Evolutionary conservation across 2,888 invertebrate species (phyloP), one percentile per base, ranked within the genome.

Genomic region (Microctonus aethiopoides): DNA sequence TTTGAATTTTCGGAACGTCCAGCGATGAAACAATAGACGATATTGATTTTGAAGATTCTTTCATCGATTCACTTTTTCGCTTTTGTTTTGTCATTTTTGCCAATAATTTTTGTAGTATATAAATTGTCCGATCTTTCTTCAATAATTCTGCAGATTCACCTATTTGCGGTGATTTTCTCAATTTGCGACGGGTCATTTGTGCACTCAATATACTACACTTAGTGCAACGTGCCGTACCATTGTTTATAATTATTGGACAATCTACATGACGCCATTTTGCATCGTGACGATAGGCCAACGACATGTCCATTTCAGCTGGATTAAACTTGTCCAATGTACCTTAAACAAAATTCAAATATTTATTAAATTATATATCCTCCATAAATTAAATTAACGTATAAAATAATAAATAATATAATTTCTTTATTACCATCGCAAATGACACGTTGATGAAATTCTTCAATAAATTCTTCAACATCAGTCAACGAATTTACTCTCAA

Each of bases 381-480:
- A 6, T 3, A 24, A 36, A 29, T 11, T 56, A 5, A 32, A 32
- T 39, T 62, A 16, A 69, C 22, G 52, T 39, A 39, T n/a, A 57
- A n/a, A 66, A 41, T 46, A 41, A 68, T 61, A 24, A 41, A 1
- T 32, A 67, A 54, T 4, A n/a, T 11, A 32, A 60, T 9, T 13
- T 52, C 65, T 22, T 34, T n/a, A n/a, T n/a, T 77, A 84, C 85
- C 85, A 81, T 81, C 79, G 67, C 85, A 85, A 39, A 85, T 64
- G n/a, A 71, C 70, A 66, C 81, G 77, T 74, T 81, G 81, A 77
- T 84, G 79, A 64, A 85, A 83, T 68, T 85, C 82, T 22, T 83
- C 81, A 22, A 85, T 79, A 52, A 84, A 72, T 64, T 84, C 83
- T 72, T 85, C 84, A 62, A 85, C 75, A 61, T 85, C 85, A 34